Conservation (phyloP, 2,888 invertebrate genomes). For the Pammene fasciana region DNA sequence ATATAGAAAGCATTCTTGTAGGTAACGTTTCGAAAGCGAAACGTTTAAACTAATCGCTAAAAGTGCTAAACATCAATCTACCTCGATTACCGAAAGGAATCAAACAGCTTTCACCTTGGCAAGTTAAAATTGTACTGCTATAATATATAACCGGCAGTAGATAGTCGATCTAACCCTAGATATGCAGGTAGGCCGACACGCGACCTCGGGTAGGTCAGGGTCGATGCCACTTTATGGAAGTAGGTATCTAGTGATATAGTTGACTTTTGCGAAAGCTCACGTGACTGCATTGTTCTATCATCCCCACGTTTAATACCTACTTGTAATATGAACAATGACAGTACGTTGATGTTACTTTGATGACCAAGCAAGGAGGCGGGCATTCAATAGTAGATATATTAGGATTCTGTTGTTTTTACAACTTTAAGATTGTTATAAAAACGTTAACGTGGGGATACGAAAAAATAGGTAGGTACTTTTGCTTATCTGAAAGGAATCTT, state of each 20-base stretch:
- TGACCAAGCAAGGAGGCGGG: too few relatives aligned
- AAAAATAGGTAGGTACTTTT: too few relatives aligned
- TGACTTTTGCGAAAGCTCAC: slow-evolving; percentile 56
- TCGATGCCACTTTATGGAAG: slow-evolving; percentile 45
- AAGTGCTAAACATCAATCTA: slow-evolving; percentile 35
- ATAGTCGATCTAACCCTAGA: slow-evolving; percentile 59
- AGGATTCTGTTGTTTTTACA: too few relatives aligned
- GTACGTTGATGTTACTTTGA: too few relatives aligned
- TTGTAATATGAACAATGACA: background rate
- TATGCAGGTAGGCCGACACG: slow-evolving; percentile 57
- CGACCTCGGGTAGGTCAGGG: slow-evolving; percentile 71
- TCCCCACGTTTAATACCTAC: background rate
- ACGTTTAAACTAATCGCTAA: slow-evolving; percentile 15
- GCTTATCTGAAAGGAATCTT: too few relatives aligned
- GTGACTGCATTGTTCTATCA: slow-evolving; percentile 38
- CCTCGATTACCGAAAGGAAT: slow-evolving; percentile 33
- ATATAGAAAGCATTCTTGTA: background rate
- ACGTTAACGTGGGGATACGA: too few relatives aligned
- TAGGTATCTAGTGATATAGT: slow-evolving; percentile 55
- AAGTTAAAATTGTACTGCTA: slow-evolving; percentile 37
- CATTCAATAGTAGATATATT: too few relatives aligned
- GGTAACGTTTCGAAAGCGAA: slow-evolving; percentile 1
- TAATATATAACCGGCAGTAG: slow-evolving; percentile 42
- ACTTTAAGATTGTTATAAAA: too few relatives aligned
- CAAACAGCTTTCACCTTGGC: slow-evolving; percentile 40